Evolutionary conservation across 2,797 vertebrate genomes (phyloP), one percentile per base, ranked within the genome.

Genomic region (Saxicola maurus): DNA sequence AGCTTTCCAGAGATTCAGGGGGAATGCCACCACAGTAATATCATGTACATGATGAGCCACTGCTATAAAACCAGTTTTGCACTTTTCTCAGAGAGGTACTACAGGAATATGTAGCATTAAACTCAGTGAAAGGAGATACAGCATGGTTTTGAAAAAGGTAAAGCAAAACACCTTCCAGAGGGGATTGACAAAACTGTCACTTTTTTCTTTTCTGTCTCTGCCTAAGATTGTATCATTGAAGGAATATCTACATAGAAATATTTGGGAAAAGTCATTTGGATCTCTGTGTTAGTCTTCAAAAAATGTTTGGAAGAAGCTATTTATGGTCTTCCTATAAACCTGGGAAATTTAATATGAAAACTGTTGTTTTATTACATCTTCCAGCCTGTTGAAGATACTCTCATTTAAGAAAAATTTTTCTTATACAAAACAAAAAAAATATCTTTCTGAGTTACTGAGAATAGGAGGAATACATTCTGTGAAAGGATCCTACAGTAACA

Each of bases 1-100:
- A 83, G 71, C 85, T 80, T 90, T 68, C 45, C 91, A 94, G 76
- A 89, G 76, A 84, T 60, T 52, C 74, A 86, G 17, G 72, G 52
- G 37, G 59, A 88, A 82, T 72, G 20, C 13, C 31, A 49, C 57
- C 74, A 52, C 51, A 90, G 55, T 49, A 62, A 40, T 20, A 38
- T 62, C 60, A 80, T n/a, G 15, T 51, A 53, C 31, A 74, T 24
- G 81, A 91, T 25, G 27, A 93, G 40, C 10, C 17, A 31, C 24
- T 28, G 42, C 51, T 59, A 40, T 28, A 48, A 81, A 93, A 75
- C 3, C 24, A 62, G 25, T 86, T 85, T 71, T 76, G 46, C 21
- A 37, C 19, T 77, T 38, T 10, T 73, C 33, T 51, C 56, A 45
- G 61, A 71, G 40, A 73, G 48, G 15, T 56, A 48, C 20, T 72